A percentile compares a stretch with the other conserved stretches of the same genome.
phyloP scores from a whole-genome alignment of 37 sponge, comb jelly and placozoan species.

The Haliclona indistincta region DNA sequence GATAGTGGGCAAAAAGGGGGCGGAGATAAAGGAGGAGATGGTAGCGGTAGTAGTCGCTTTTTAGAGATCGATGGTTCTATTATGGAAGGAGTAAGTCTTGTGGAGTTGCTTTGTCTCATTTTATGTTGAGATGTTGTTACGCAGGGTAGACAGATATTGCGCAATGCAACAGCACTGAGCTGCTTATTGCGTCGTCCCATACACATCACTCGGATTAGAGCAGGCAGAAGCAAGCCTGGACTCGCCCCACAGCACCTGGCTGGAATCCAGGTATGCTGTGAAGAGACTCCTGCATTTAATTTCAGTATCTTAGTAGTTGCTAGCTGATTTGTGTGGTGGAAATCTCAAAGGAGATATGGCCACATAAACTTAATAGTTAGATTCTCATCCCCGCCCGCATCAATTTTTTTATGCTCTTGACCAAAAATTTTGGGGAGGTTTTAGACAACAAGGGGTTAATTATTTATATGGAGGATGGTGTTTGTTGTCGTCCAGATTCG shows the following conservation, averaged over 20 bases:
- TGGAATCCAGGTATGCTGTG: conserved; percentile 36
- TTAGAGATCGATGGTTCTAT: conserved; percentile 86
- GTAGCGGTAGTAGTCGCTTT: no score
- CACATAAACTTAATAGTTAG: no score
- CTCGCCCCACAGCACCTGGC: conserved; percentile 93
- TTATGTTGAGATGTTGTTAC: background rate
- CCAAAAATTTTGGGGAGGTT: no score
- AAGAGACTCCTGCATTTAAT: background rate
- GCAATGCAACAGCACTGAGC: conserved; percentile 75
- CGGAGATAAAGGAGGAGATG: no score
- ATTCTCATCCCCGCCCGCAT: no score
- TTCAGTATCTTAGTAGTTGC: background rate
- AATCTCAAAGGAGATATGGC: no score
- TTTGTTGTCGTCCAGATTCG: no score
- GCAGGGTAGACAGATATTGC: conserved; percentile 94
- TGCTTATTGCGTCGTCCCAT: conserved; percentile 76
- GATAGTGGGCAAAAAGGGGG: no score
- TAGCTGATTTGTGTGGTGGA: conserved; percentile 7
- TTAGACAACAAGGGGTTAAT: no score
- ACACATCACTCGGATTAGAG: conserved; percentile 72
- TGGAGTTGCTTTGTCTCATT: background rate
- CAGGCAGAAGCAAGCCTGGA: conserved; percentile 86
- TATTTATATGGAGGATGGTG: no score
- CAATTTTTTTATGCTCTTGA: no score
- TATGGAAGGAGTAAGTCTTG: conserved; percentile 81